Percentiles rank a stretch among this genome's conserved stretches.
Evolutionary conservation across 92 coral and sea anemone genomes (phyloP).

Genomic region (Siderastrea radians): DNA sequence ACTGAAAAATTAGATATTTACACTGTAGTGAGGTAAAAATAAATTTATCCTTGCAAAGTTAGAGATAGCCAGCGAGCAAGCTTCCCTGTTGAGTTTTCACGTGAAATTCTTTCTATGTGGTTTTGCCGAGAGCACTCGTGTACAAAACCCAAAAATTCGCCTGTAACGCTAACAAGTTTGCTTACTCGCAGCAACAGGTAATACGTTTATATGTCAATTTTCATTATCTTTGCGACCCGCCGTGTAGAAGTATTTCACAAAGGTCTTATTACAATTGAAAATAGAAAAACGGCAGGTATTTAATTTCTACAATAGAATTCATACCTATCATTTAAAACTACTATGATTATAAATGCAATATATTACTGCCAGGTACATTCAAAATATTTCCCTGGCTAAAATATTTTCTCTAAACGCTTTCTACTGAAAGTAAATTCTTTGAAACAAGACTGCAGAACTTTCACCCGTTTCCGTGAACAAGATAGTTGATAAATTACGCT

Average conservation of each 20-base stretch:
- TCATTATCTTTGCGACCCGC: neutral
- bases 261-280: neutral
- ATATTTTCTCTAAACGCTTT: slow-evolving; percentile 12
- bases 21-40: neutral
- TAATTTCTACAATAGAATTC: neutral
- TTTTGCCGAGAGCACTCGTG: too few relatives aligned
- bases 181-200: neutral
- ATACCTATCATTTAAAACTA: neutral
- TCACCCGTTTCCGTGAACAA: neutral
- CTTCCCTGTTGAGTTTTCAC: too few relatives aligned
- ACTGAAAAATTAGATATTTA: neutral
- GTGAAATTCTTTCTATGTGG: too few relatives aligned
- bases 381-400: slow-evolving; percentile 15
- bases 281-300: neutral
- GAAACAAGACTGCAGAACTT: neutral
- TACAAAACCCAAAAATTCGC: too few relatives aligned
- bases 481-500: too few relatives aligned
- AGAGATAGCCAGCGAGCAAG: too few relatives aligned
- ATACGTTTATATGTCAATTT: neutral
- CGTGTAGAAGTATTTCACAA: neutral
- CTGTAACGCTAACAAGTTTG: too few relatives aligned
- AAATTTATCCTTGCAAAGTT: neutral
- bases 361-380: neutral
- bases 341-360: slow-evolving; percentile 20
- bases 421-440: neutral